Percentiles rank a stretch among this genome's conserved stretches.
Conservation (phyloP, 2,113 vertebrate species). For the Ursus arctos region DNA sequence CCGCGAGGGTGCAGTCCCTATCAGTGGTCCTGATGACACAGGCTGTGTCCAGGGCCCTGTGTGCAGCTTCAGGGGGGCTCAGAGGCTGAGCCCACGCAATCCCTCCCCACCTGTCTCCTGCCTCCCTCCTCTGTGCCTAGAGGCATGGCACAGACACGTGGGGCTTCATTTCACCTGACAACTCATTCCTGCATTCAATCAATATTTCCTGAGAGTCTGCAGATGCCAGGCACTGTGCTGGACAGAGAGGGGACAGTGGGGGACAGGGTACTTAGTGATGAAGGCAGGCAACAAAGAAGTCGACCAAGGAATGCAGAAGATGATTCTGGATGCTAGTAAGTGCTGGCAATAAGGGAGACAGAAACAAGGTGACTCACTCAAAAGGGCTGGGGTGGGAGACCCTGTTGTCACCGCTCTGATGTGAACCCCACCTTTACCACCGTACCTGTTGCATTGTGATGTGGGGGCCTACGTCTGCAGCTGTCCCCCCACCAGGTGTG, state of each 20-base stretch:
- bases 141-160: not conserved
- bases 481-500: not conserved
- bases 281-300: not conserved
- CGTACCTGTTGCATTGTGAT: not conserved
- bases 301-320: not conserved
- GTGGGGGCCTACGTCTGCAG: rapidly evolving
- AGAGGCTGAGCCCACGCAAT: not conserved
- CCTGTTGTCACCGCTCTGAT: rapidly evolving
- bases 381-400: not conserved
- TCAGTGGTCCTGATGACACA: too few species aligned
- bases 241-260: too few species aligned
- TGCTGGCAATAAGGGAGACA: not conserved
- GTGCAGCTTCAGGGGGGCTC: not conserved
- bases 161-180: not conserved
- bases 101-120: not conserved
- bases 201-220: not conserved
- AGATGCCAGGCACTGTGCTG: too few species aligned
- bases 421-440: not conserved
- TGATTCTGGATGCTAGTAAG: not conserved
- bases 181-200: not conserved
- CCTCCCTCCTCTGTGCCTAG: not conserved
- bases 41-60: not conserved
- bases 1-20: not conserved
- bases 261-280: too few species aligned
- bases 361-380: not conserved